Evolutionary conservation across 2,888 invertebrate species (phyloP).

Genomic region (Hyalella azteca): DNA sequence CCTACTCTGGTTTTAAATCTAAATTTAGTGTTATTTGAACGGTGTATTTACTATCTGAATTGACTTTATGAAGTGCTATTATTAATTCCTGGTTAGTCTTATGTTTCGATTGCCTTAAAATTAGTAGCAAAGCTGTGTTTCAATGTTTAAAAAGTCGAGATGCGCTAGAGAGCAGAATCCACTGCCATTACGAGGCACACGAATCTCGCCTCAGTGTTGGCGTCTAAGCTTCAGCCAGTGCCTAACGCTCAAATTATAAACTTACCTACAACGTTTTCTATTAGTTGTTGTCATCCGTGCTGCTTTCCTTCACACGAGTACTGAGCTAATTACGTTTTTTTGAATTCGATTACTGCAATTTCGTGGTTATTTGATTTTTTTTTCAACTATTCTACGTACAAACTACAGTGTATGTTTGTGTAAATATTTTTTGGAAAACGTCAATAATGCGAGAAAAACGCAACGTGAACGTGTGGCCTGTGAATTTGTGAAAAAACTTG

Average conservation of each 20-base stretch:
- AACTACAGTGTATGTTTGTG: background rate
- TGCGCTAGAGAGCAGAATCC: conserved; percentile 55
- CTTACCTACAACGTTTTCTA: conserved; percentile 8
- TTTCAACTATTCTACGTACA: too few species aligned
- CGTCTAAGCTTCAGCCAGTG: background rate
- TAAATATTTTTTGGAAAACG: too few species aligned
- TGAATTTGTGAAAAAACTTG: too few species aligned
- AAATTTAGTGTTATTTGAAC: background rate
- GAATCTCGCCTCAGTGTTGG: conserved; percentile 43
- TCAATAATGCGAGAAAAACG: background rate
- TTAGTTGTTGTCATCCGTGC: too few species aligned
- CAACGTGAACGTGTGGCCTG: background rate
- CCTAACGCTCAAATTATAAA: conserved; percentile 27
- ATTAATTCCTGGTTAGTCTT: background rate
- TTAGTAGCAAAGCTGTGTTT: background rate
- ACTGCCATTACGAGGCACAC: conserved; percentile 57
- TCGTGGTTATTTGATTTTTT: too few species aligned
- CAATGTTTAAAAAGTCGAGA: background rate
- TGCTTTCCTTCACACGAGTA: too few species aligned
- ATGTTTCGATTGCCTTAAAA: background rate
- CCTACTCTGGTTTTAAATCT: background rate
- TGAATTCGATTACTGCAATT: too few species aligned
- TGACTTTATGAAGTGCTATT: background rate
- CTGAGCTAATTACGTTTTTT: too few species aligned
- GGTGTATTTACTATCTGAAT: background rate